These are phyloP conservation scores for Crocallis elinguaria DNA, from an alignment of 2,888 invertebrate species.

Conservation along the genomic window DNA sequence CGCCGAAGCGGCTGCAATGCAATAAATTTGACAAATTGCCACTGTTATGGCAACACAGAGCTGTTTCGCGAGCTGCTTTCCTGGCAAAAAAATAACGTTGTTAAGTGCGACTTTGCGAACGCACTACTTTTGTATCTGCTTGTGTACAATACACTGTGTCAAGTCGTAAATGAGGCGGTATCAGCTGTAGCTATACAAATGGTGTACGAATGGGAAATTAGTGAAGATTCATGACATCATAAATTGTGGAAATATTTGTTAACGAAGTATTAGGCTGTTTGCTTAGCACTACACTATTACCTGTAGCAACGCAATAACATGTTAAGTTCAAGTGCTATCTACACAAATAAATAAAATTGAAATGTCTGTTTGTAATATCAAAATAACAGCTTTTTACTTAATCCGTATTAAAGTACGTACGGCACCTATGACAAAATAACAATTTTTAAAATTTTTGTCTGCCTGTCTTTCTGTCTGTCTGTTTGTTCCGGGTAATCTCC, in stretches of 20 bases:
- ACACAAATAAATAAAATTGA: no score
- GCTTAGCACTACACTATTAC: neutral
- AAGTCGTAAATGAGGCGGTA: slow-evolving; percentile 24
- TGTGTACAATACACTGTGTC: slow-evolving; percentile 22
- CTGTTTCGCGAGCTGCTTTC: slow-evolving; percentile 53
- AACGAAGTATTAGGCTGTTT: neutral
- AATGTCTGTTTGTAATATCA: no score
- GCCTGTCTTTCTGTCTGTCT: no score
- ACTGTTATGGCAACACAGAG: slow-evolving; percentile 55
- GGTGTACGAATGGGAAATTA: slow-evolving; percentile 5
- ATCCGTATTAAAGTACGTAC: no score
- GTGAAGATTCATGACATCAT: slow-evolving; percentile 6
- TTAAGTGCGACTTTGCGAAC: slow-evolving; percentile 19
- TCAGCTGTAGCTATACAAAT: slow-evolving; percentile 25
- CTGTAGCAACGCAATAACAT: slow-evolving; percentile 5
- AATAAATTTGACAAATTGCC: slow-evolving; percentile 61
- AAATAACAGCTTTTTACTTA: no score
- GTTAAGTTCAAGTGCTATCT: no score
- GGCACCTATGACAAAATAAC: no score
- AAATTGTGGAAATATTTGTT: slow-evolving; percentile 1
- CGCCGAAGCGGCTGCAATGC: slow-evolving; percentile 45
- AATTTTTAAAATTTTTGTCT: no score
- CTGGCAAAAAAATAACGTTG: slow-evolving; percentile 46
- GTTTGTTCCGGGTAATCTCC: no score
- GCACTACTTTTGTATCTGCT: slow-evolving; percentile 19